Percentiles rank a stretch among this genome's conserved stretches.
These are phyloP conservation scores for Cerastis leucographa DNA, from an alignment of 2,888 invertebrate species.

Conservation along the genomic window DNA sequence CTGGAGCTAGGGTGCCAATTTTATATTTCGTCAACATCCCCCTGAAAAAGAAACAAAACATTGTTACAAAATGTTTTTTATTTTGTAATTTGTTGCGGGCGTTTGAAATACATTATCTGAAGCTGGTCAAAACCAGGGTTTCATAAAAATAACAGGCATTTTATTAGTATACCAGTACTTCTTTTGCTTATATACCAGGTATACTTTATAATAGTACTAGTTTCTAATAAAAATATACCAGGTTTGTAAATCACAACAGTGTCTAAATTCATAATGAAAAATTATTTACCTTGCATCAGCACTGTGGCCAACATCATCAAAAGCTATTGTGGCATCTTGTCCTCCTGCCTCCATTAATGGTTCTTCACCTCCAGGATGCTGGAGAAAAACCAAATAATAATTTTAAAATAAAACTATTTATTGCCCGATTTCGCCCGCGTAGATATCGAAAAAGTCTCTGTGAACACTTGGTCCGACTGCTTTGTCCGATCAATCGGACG, in stretches of 20 bases:
- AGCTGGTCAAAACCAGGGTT: neutral
- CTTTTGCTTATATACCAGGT: neutral
- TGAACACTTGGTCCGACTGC: too few species aligned
- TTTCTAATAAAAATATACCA: neutral
- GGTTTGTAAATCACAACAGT: neutral
- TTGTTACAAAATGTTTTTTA: neutral
- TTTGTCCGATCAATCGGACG: too few species aligned
- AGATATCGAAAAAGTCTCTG: neutral
- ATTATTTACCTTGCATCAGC: constrained; percentile 92
- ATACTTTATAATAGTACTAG: neutral
- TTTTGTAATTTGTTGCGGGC: neutral
- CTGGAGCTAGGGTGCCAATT: constrained; percentile 92
- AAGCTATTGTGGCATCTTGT: constrained; percentile 95
- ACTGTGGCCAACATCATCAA: constrained; percentile 99
- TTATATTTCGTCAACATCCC: constrained; percentile 94
- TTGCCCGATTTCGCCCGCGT: neutral
- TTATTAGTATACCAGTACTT: neutral
- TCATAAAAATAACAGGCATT: neutral
- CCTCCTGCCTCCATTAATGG: constrained; percentile 95
- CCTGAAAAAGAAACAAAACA: constrained; percentile 88
- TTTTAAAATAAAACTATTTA: neutral
- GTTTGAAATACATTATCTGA: neutral
- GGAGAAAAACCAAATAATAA: constrained; percentile 56
- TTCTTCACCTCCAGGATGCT: constrained; percentile 98
- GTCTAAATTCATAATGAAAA: neutral